Base-by-base conservation (phyloP, 2,113 vertebrate genomes). In the Otolemur garnettii region DNA sequence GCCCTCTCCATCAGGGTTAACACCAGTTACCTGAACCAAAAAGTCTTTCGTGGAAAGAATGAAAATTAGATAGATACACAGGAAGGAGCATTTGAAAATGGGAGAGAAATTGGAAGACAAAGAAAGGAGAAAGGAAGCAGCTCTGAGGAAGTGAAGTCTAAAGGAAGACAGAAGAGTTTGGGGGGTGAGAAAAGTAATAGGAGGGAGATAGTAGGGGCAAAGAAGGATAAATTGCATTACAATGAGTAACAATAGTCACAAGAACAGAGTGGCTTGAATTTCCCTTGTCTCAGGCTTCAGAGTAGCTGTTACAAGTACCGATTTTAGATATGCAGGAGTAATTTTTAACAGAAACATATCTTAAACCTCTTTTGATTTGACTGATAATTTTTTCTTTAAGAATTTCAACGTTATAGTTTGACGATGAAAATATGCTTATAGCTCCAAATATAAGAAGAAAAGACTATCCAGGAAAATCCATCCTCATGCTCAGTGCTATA, bases 321-420 rank as follows among this genome's bases (percentile, higher is more conserved):
- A 1, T 75, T 24, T 83, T 33, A 69, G 19, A 88, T 11, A 3
- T 71, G 12, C 45, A 13, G 19, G 5, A 6, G 7, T 5, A 19
- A 10, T 69, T 45, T 33, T 94, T 62, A 89, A 55, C 8, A 60
- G 24, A 50, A 93, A 82, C 7, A 28, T 1, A 22, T 13, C 18
- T 81, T 92, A 86, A 78, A 91, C 35, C 28, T 17, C 12, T 79
- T 94, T n/a, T 62, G 42, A 64, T 94, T n/a, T 62, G 42, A 64
- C 35, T 57, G 42, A 59, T 30, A 4, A 33, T 33, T 60, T 82
- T 89, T 62, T 78, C 60, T 83, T 21, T 55, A 53, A 83, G 14
- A 92, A 79, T 38, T 89, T 3, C 33, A 30, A 62, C 28, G 55
- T 4, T 18, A 26, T 28, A 6, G 6, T 68, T 82, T 94, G 38